Evolutionary conservation across 2,888 invertebrate species (phyloP).

Genomic region (Euproctis similis): DNA sequence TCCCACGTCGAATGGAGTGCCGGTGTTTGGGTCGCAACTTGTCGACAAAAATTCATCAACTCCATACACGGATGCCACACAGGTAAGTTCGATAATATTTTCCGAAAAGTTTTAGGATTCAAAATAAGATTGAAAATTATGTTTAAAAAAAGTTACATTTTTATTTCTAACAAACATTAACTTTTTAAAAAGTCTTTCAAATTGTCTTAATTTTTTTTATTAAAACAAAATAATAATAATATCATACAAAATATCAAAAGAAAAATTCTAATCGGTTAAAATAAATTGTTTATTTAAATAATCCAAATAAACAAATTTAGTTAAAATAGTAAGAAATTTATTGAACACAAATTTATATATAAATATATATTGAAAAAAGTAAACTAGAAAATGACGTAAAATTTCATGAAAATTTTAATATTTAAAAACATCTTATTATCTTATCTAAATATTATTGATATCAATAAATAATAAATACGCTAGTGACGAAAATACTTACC

Average conservation of each 20-base stretch:
- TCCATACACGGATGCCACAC: constrained; percentile 98
- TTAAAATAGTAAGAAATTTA: too few species aligned
- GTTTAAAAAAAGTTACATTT: too few species aligned
- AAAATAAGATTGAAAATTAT: constrained; percentile 8
- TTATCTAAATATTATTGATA: constrained; percentile 9
- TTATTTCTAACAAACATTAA: too few species aligned
- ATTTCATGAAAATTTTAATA: not conserved
- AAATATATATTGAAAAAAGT: too few species aligned
- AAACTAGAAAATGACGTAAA: constrained; percentile 2
- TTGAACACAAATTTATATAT: too few species aligned
- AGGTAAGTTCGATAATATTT: constrained; percentile 80
- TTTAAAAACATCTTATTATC: constrained; percentile 6
- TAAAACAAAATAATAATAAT: too few species aligned
- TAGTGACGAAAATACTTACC: constrained; percentile 18
- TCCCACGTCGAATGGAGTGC: constrained; percentile 78
- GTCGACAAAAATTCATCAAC: constrained; percentile 94
- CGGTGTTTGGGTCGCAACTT: constrained; percentile 92
- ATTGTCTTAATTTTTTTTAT: too few species aligned
- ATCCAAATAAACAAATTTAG: too few species aligned
- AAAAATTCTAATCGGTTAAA: too few species aligned
- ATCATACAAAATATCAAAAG: too few species aligned
- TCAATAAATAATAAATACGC: constrained; percentile 9
- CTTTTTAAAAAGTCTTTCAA: too few species aligned
- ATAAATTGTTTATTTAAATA: too few species aligned
- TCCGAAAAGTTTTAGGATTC: constrained; percentile 9